Evolutionary conservation across 2,113 vertebrate species (phyloP), one percentile per base, ranked within the genome.

Genomic region (Tachysurus vachellii): DNA sequence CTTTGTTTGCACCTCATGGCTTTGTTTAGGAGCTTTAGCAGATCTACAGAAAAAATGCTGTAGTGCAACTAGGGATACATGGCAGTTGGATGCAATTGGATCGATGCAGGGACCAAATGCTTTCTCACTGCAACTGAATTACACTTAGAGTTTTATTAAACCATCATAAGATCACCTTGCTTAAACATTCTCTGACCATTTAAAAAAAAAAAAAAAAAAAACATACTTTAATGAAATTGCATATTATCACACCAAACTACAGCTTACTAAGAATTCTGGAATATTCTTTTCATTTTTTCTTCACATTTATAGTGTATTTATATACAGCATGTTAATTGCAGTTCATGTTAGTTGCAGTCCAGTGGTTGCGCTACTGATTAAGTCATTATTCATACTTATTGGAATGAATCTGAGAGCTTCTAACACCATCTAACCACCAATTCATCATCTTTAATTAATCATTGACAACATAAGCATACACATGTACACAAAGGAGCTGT

Each of bases 371-470:
- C 94, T 94, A 96, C 92, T 92, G 95, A 96, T 95, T 93, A 92
- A 89, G 94, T 93, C 93, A 94, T 95, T 95, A 95, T 91, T 94
- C 91, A 93, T 90, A 93, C 93, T 91, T 88, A 89, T 91, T 81
- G 79, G 89, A 91, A 93, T 94, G 93, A 94, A 93, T 95, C 94
- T 93, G 89, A 5, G 91, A 92, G 92, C 64, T 68, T 93, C 92
- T 95, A 93, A 89, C 87, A 79, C 11, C 59, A 21, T 47, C 62
- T 82, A 26, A 70, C 91, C 85, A 91, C 91, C 91, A 83, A 94
- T 94, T 95, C 94, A 94, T 95, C 94, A 94, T 64, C 88, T 91
- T 92, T 94, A 96, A 95, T 94, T 95, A 92, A 91, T 95, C 88
- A 88, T 91, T 93, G 92, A 90, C 89, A 82, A 84, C 47, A 44